Base-by-base conservation (phyloP, 2,797 vertebrate species). In the Allobates femoralis region DNA sequence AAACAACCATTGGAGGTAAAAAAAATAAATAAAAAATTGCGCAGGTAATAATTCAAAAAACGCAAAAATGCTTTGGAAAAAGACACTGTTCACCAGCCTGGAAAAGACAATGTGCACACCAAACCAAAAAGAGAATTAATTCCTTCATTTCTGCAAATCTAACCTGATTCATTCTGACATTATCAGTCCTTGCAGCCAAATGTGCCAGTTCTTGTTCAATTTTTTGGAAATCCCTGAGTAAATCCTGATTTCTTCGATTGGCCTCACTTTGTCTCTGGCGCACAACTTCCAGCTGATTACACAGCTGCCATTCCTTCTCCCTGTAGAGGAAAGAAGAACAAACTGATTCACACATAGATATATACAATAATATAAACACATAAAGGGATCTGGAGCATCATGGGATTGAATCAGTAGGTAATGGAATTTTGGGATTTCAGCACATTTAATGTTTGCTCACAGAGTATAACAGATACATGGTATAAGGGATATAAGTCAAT, bases 121-220 rank as follows among this genome's bases (percentile, higher is more conserved):
- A 8, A 46, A 1, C 41, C 41, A 46, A 46, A 56, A 26, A 77
- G 23, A 5, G 3, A 5, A 50, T 19, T 50, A 18, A 18, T 3
- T 56, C 21, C 19, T 34, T 11, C 56, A 30, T 2, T 5, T 30
- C n/a, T 67, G 6, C 2, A 53, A 30, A 19, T 30, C 53, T 50
- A 77, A 85, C 84, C 84, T 67, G 62, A 41, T 79, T 79, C 32
- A 51, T 85, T 55, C 50, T 85, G 62, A 85, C 71, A 26, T 64
- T 23, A 16, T 85, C 62, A 46, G 51, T 34, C 32, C 60, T 85
- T 53, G 64, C 64, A 79, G 66, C 46, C 16, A 85, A 34, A 28
- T 53, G 53, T 56, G 64, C 69, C n/a, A 85, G 34, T 3, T 85
- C 51, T 58, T 55, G 51, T 66, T 85, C 84, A 30, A 85, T 66